Base-by-base conservation (phyloP, 2,888 invertebrate genomes). In the Eudemis profundana region DNA sequence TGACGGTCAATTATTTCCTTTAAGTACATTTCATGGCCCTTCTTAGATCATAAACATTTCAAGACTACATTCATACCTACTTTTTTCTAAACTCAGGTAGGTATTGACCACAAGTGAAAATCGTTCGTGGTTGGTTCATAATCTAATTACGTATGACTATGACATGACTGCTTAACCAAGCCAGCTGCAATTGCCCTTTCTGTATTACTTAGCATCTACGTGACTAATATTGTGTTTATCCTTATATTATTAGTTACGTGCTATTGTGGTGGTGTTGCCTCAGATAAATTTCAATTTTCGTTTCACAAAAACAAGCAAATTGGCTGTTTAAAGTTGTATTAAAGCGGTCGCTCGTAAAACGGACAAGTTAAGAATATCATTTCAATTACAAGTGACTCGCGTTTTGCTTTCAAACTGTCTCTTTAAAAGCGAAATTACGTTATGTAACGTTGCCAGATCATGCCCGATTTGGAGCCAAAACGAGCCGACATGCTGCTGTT, bases 371-470 rank as follows among this genome's bases (percentile, higher is more conserved):
- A 44, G 40, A 63, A 49, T 63, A 50, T 19, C 23, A 19, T 49
- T 50, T 29, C 49, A 56, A 63, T 63, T 60, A 72, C 54, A 53
- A 72, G 53, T 59, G 44, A 40, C 57, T 64, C 49, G 54, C 72
- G 69, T 70, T 73, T 75, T 73, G 74, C 84, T 84, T 84, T 82
- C 81, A 72, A 78, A 71, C 70, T 66, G 70, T 72, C 69, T 68
- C 54, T 59, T 66, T 63, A 69, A 74, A 77, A 82, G 77, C 77
- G 78, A 78, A 81, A 83, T 77, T 74, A 66, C 51, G 50, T 85
- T 82, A 81, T 69, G 76, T 76, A 84, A 86, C 70, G 61, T 61
- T 59, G 4, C 14, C 61, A 62, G 68, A 68, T 70, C 70, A 72
- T 67, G 72, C 66, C 70, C 63, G 70, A 72, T 76, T 78, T 76